Percentiles rank a stretch among this genome's conserved stretches.
phyloP scores from a whole-genome alignment of 2,888 invertebrate genomes.

The Coenonympha glycerion region DNA sequence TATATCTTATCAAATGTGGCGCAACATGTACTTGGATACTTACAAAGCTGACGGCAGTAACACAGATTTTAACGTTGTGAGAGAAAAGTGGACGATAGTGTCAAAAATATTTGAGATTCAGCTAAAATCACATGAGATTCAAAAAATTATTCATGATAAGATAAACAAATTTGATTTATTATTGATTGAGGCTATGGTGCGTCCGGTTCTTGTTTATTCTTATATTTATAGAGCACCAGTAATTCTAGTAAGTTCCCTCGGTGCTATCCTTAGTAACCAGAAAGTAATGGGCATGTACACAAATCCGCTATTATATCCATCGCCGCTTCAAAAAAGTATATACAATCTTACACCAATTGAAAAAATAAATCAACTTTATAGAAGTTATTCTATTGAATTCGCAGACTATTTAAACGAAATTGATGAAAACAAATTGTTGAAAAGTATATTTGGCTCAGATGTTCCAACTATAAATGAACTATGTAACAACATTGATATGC shows the following conservation, averaged over 20 bases:
- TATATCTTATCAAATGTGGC: slow-evolving; percentile 38
- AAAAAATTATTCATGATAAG: slow-evolving; percentile 21
- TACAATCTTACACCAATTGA: slow-evolving; percentile 30
- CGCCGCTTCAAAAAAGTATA: slow-evolving; percentile 4
- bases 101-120: slow-evolving; percentile 23
- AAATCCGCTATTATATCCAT: slow-evolving; percentile 27
- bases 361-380: slow-evolving; percentile 26
- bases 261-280: slow-evolving; percentile 26
- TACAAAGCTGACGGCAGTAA: not conserved
- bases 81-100: not conserved
- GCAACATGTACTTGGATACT: slow-evolving; percentile 11
- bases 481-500: slow-evolving; percentile 39
- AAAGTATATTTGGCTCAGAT: slow-evolving; percentile 29
- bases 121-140: slow-evolving; percentile 17
- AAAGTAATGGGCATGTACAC: slow-evolving; percentile 25
- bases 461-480: slow-evolving; percentile 31
- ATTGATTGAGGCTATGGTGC: slow-evolving; percentile 35
- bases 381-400: slow-evolving; percentile 4
- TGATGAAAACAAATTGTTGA: slow-evolving; percentile 28
- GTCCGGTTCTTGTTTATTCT: slow-evolving; percentile 33
- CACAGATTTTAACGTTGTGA: not conserved
- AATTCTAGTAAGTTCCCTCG: slow-evolving; percentile 41
- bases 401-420: not conserved
- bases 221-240: slow-evolving; percentile 42
- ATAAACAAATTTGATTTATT: slow-evolving; percentile 37